Evolutionary conservation across 1,140 invertebrate genomes (phyloP).

Genomic region (Araneus ventricosus): DNA sequence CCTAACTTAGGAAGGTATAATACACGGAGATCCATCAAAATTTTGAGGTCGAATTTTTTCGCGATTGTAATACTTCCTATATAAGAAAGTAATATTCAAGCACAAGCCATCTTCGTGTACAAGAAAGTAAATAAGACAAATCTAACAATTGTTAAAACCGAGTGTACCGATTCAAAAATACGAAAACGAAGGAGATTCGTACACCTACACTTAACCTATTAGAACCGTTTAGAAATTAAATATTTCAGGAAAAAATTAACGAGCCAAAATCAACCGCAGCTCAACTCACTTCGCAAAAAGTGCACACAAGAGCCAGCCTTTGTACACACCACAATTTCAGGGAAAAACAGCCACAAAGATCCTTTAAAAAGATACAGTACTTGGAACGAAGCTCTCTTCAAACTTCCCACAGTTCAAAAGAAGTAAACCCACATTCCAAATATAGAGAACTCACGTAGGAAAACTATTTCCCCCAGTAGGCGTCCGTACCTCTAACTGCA

Average conservation of each 20-base stretch:
- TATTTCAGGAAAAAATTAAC: not conserved
- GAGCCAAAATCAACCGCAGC: not conserved
- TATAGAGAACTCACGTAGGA: constrained; percentile 39
- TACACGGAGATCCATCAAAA: no score
- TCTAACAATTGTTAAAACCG: no score
- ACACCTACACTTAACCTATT: not conserved
- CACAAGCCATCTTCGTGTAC: no score
- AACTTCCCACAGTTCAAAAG: not conserved
- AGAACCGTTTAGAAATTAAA: not conserved
- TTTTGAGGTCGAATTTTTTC: no score
- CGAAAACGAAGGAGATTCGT: no score
- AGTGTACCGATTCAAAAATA: no score
- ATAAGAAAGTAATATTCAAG: no score
- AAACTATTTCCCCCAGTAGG: constrained; percentile 57
- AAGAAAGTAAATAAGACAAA: no score
- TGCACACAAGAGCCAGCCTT: not conserved
- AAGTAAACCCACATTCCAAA: constrained; percentile 24
- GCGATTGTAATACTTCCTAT: no score
- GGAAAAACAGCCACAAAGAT: not conserved
- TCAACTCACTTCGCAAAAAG: not conserved
- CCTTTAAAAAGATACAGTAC: not conserved
- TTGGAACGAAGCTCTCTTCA: not conserved
- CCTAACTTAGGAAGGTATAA: no score
- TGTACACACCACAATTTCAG: not conserved
- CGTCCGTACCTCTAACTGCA: constrained; percentile 34